Evolutionary conservation across 2,888 invertebrate species (phyloP).

Genomic region (Rapana venosa): DNA sequence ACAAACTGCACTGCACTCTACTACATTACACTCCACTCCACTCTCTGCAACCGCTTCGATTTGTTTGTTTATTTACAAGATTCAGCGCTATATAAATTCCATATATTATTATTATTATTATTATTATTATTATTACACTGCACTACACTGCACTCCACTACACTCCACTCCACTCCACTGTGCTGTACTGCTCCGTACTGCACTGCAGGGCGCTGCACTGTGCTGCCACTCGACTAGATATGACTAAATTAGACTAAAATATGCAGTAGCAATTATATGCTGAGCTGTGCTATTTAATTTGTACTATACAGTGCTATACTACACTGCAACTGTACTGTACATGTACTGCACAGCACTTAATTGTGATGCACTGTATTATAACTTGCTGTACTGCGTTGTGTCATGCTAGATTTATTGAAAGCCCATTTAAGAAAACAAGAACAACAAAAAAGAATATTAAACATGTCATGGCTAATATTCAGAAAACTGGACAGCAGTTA

Average conservation of each 20-base stretch:
- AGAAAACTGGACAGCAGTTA: no score
- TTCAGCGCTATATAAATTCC: no score
- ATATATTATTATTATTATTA: no score
- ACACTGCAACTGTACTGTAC: neutral
- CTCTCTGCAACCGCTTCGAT: neutral
- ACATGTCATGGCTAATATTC: no score
- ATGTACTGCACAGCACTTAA: neutral
- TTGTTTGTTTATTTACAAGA: no score
- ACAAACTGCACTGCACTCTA: neutral
- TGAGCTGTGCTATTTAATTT: neutral
- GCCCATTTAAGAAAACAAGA: no score
- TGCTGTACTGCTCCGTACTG: neutral
- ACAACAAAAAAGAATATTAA: no score
- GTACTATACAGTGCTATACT: neutral
- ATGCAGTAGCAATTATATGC: neutral
- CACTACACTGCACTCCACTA: neutral
- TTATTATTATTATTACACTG: no score
- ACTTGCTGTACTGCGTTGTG: neutral
- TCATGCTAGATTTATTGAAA: neutral
- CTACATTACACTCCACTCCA: neutral
- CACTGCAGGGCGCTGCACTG: neutral
- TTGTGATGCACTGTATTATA: neutral
- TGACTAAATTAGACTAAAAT: no score
- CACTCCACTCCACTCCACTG: neutral
- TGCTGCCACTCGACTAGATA: neutral